Percentiles rank a stretch among this genome's conserved stretches.
These are phyloP conservation scores for Drosophila sechellia DNA, from an alignment of 1,140 invertebrate genomes.

Conservation along the genomic window DNA sequence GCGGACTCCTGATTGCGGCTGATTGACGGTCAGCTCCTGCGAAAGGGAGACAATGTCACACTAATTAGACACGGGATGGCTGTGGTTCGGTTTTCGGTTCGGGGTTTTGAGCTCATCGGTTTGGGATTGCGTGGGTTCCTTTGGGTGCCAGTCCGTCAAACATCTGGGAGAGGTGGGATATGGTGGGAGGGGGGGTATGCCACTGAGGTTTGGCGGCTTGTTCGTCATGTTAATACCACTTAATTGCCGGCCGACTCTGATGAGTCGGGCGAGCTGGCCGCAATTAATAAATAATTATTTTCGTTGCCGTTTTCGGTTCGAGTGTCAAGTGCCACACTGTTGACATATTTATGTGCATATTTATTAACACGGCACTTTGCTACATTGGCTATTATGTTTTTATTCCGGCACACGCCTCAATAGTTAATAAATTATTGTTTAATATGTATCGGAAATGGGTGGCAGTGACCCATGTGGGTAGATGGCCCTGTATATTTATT, in stretches of 20 bases:
- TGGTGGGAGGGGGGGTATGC: not conserved
- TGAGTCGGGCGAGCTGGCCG: constrained; percentile 57
- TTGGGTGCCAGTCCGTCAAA: constrained; percentile 7
- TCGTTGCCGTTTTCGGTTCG: constrained; percentile 28
- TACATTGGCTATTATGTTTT: constrained; percentile 31
- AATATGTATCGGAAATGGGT: constrained; percentile 62
- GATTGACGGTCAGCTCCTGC: constrained; percentile 87
- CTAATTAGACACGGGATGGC: constrained; percentile 60
- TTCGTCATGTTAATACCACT: constrained; percentile 71
- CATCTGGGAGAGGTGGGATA: not conserved
- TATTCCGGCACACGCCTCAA: constrained; percentile 40
- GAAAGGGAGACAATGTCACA: constrained; percentile 75
- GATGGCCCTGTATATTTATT: constrained; percentile 32
- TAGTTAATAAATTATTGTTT: constrained; percentile 74
- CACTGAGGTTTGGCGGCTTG: constrained; percentile 63
- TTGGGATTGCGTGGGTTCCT: not conserved
- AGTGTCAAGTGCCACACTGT: constrained; percentile 66
- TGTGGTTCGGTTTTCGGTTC: not conserved
- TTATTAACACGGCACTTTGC: constrained; percentile 65
- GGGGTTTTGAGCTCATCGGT: not conserved
- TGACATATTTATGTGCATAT: constrained; percentile 71
- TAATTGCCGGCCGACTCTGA: constrained; percentile 69
- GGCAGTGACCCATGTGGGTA: constrained; percentile 17
- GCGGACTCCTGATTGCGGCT: constrained; percentile 87
- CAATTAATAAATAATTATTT: constrained; percentile 81